phyloP scores from a whole-genome alignment of 2,113 vertebrate species.

The Pelobates fuscus region DNA sequence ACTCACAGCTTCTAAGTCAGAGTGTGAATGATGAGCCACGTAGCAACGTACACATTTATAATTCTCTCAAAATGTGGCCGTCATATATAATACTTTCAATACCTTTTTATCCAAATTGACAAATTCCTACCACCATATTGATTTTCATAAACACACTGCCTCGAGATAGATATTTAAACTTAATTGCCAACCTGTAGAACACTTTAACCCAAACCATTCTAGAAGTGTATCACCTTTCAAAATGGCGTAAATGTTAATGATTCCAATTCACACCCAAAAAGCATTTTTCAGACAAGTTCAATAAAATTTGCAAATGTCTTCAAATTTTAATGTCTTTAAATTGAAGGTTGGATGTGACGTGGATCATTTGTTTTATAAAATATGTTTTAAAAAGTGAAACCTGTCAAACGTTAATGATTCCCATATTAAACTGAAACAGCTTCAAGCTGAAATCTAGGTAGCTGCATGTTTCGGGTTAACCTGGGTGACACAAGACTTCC shows the following conservation, averaged over 20 bases:
- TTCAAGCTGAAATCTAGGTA: constrained; percentile 21
- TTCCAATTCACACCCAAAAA: not conserved
- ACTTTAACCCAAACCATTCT: not conserved
- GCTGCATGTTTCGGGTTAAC: constrained; percentile 42
- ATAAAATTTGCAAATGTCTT: constrained; percentile 23
- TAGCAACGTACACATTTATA: not conserved
- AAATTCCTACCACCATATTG: not conserved
- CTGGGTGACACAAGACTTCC: constrained; percentile 26
- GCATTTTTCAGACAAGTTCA: constrained; percentile 24
- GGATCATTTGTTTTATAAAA: constrained; percentile 47
- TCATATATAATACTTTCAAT: not conserved
- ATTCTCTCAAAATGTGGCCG: no score
- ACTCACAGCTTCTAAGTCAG: not conserved
- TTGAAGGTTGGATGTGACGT: constrained; percentile 29
- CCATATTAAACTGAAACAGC: constrained; percentile 22
- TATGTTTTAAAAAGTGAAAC: constrained; percentile 33
- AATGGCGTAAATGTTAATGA: not conserved
- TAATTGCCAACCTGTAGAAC: not conserved
- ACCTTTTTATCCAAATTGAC: not conserved
- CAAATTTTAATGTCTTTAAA: no score
- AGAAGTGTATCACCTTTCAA: not conserved
- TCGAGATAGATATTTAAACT: not conserved
- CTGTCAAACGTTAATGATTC: constrained; percentile 40
- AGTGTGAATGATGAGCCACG: constrained; percentile 2
- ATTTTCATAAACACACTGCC: not conserved